Evolutionary conservation across 30 jellyfish, hydroid and myxozoan genomes (phyloP).

Genomic region (Turritopsis rubra): DNA sequence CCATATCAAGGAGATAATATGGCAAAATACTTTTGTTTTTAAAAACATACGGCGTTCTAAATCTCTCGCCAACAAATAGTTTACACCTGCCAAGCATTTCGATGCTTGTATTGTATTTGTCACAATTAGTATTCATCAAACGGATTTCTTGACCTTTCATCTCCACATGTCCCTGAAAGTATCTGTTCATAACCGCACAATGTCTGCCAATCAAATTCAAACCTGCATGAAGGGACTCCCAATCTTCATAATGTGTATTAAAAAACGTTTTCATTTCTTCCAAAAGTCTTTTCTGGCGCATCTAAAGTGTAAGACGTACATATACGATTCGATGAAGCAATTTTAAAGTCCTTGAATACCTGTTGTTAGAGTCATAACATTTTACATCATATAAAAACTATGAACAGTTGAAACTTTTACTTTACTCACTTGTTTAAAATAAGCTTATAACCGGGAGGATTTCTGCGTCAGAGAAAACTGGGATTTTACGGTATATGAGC

Average conservation of each 20-base stretch:
- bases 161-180: not conserved
- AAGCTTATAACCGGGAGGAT: too few relatives aligned
- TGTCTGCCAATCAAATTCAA: not conserved
- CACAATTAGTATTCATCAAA: not conserved
- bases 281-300: not conserved
- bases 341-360: too few relatives aligned
- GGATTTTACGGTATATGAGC: too few relatives aligned
- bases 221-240: not conserved
- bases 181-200: not conserved
- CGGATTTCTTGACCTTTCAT: not conserved
- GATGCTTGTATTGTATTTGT: too few relatives aligned
- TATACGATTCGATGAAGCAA: too few relatives aligned
- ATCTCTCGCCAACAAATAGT: not conserved
- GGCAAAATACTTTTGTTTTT: slow-evolving; percentile 19
- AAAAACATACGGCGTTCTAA: slow-evolving; percentile 5
- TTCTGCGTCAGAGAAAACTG: too few relatives aligned
- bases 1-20: slow-evolving; percentile 50
- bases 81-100: not conserved
- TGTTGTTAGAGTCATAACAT: too few relatives aligned
- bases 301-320: too few relatives aligned
- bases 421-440: too few relatives aligned
- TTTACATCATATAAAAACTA: too few relatives aligned
- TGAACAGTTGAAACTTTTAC: too few relatives aligned
- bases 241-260: not conserved
- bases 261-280: not conserved